Evolutionary conservation across 1,140 invertebrate genomes (phyloP), one percentile per base, ranked within the genome.

Genomic region (Lordiphosa collinella): DNA sequence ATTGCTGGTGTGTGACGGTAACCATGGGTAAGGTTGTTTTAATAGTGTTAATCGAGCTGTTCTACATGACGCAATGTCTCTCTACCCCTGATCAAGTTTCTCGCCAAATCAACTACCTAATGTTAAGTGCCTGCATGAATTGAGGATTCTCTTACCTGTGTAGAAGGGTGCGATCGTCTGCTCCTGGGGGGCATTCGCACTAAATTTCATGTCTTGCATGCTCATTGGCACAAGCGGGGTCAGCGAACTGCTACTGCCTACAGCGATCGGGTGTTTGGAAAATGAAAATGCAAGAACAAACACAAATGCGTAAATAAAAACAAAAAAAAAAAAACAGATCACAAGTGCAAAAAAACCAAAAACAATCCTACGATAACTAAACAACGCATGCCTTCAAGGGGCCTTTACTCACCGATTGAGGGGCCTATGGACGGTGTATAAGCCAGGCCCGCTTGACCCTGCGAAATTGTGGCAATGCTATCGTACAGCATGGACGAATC

Each of bases 191-290:
- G 63, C 58, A 56, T 85, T 86, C 71, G 74, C 35, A 61, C 91
- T 91, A 70, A 93, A 90, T 91, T 94, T 94, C 90, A 94, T 92
- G 86, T 95, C 94, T 90, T 94, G 94, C 93, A 94, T 94, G 89
- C 91, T 94, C 89, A 94, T 92, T 78, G 94, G 94, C 50, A 94
- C 93, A 87, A 95, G 90, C 60, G 93, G 93, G 68, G 93, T 94
- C 89, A 94, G 91, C 65, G 93, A 92, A 90, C 92, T 92, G 90
- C 92, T 29, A 6, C 25, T 89, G 90, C 91, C 90, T 91, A 89
- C 58, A 46, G 38, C 16, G 14, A 32, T 40, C 16, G 56, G 6
- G 34, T 40, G 34, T 40, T 41, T 31, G 25, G 29, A 43, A 55
- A 67, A 67, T 40, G 4, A 37, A 38, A 40, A 57, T 44, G 37